phyloP scores from a whole-genome alignment of 2,113 vertebrate genomes.

The Lontra canadensis region DNA sequence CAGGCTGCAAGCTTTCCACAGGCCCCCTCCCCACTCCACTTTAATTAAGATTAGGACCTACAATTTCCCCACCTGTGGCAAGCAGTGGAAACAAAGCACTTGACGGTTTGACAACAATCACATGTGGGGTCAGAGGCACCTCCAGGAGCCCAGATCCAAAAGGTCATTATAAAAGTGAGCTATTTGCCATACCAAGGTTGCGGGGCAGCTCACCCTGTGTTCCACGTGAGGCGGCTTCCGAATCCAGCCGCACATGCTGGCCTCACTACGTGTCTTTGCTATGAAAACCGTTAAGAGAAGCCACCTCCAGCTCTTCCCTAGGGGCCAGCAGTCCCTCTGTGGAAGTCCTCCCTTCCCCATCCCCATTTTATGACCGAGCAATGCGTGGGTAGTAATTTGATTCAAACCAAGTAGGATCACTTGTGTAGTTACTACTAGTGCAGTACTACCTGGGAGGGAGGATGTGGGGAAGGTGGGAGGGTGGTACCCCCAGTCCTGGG shows the following conservation, averaged over 20 bases:
- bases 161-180: neutral
- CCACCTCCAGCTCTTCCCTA: neutral
- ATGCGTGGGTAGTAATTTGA: neutral
- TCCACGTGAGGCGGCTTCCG: neutral
- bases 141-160: neutral
- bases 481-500: neutral
- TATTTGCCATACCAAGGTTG: neutral
- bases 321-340: neutral
- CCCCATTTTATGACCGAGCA: neutral
- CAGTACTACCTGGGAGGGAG: rapidly evolving
- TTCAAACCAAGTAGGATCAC: neutral
- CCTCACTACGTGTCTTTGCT: neutral
- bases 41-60: neutral
- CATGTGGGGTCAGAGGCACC: neutral
- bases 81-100: neutral
- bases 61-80: neutral
- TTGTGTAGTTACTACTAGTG: rapidly evolving
- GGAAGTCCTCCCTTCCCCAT: neutral
- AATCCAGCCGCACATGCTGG: neutral
- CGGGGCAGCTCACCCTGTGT: too few relatives aligned
- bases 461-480: neutral
- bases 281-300: neutral
- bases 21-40: neutral
- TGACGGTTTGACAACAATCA: neutral
- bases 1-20: neutral